phyloP scores from a whole-genome alignment of 2,888 invertebrate genomes.

The Neoaliturus tenellus region DNA sequence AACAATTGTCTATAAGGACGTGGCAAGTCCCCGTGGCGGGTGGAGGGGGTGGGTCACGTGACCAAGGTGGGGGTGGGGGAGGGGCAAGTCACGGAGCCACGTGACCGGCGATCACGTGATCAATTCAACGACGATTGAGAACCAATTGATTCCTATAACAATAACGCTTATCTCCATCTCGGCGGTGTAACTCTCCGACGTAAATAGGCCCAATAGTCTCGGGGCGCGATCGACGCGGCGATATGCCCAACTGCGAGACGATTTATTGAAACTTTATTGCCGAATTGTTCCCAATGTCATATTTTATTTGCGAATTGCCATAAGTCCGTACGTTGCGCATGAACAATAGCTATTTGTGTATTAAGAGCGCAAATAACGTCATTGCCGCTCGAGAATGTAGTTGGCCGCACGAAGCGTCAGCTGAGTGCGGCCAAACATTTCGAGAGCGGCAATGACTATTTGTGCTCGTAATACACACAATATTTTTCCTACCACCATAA shows the following conservation, averaged over 20 bases:
- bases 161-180: slow-evolving; percentile 38
- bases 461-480: no score
- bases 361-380: no score
- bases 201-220: slow-evolving; percentile 16
- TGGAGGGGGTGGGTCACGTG: neutral
- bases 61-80: slow-evolving; percentile 11
- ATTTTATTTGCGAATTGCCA: no score
- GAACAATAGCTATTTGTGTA: no score
- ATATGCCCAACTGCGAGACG: neutral
- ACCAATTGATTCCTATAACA: slow-evolving; percentile 51
- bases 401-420: no score
- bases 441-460: no score
- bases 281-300: no score
- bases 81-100: slow-evolving; percentile 18
- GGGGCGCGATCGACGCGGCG: neutral
- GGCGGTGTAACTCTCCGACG: neutral
- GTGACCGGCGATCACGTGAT: slow-evolving; percentile 32
- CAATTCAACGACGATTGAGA: slow-evolving; percentile 39
- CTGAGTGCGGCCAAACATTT: no score
- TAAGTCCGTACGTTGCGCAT: no score
- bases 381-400: no score
- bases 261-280: slow-evolving; percentile 15
- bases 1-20: neutral
- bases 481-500: no score
- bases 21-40: neutral